phyloP scores from a whole-genome alignment of 2,113 vertebrate species.

The Saimiri boliviensis region DNA sequence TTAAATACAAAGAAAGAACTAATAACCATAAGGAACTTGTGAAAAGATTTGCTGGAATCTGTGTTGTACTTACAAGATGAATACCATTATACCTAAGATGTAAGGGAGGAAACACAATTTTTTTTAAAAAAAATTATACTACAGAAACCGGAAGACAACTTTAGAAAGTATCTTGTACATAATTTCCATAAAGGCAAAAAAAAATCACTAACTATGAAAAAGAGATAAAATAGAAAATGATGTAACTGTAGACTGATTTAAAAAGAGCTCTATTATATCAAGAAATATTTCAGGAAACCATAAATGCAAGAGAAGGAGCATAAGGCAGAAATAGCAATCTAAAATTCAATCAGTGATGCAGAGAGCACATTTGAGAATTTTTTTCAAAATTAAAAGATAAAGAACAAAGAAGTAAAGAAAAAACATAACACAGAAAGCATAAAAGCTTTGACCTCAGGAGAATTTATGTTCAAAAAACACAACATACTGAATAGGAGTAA shows the following conservation, averaged over 20 bases:
- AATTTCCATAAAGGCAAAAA: slow-evolving; percentile 62
- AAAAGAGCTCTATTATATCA: slow-evolving; percentile 63
- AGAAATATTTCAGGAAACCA: slow-evolving; percentile 70
- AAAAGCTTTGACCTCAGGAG: neutral
- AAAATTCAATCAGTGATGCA: slow-evolving; percentile 60
- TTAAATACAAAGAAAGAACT: neutral
- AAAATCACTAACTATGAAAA: slow-evolving; percentile 31
- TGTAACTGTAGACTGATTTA: slow-evolving; percentile 51
- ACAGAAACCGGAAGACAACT: slow-evolving; percentile 55
- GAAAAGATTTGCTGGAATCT: neutral
- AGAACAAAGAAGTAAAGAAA: slow-evolving; percentile 46
- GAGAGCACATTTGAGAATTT: slow-evolving; percentile 31
- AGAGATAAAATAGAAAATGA: slow-evolving; percentile 60
- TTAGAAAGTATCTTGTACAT: slow-evolving; percentile 42
- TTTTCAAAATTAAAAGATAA: slow-evolving; percentile 26
- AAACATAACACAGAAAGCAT: neutral
- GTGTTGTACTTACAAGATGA: slow-evolving; percentile 21
- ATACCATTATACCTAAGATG: neutral
- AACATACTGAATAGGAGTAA: neutral
- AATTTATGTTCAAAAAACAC: neutral
- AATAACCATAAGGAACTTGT: neutral
- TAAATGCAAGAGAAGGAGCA: slow-evolving; percentile 44
- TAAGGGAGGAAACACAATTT: neutral
- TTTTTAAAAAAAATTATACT: neutral
- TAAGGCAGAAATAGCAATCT: slow-evolving; percentile 53